phyloP scores from a whole-genome alignment of 2,113 vertebrate genomes.

The Eudyptes chrysolophus region DNA sequence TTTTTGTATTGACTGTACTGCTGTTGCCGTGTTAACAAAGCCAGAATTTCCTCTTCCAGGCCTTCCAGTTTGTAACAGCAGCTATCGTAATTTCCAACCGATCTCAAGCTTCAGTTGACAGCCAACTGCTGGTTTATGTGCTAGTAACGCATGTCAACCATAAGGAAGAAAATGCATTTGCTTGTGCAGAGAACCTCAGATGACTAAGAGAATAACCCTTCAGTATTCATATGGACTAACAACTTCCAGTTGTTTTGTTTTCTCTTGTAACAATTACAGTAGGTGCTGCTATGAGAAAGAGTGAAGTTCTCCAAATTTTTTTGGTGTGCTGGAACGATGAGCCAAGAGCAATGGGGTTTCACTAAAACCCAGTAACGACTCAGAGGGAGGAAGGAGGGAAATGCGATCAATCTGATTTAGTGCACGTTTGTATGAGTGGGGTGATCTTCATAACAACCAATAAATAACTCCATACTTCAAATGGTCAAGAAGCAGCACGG shows the following conservation, averaged over 20 bases:
- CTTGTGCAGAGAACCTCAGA: not conserved
- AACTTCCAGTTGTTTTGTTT: not conserved
- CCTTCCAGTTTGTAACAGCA: not conserved
- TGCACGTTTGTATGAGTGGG: not conserved
- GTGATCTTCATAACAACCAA: not conserved
- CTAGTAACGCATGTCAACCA: not conserved
- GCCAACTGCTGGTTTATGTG: not conserved
- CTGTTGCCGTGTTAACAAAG: not conserved
- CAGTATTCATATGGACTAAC: not conserved
- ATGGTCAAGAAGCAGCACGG: not conserved
- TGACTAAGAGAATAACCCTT: not conserved
- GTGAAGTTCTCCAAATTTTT: not conserved
- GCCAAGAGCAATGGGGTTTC: not conserved
- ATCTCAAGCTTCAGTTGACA: not conserved
- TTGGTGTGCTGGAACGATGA: not conserved
- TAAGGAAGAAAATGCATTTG: not conserved
- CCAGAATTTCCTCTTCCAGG: not conserved
- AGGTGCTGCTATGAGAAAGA: not conserved
- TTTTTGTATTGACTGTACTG: not conserved
- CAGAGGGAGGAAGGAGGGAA: not conserved
- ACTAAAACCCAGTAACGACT: not conserved
- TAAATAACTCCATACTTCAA: not conserved
- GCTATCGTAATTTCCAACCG: not conserved
- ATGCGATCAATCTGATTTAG: rapidly evolving
- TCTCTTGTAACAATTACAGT: not conserved